phyloP scores from a whole-genome alignment of 2,888 invertebrate species.

The Ichneumoninae sp. region DNA sequence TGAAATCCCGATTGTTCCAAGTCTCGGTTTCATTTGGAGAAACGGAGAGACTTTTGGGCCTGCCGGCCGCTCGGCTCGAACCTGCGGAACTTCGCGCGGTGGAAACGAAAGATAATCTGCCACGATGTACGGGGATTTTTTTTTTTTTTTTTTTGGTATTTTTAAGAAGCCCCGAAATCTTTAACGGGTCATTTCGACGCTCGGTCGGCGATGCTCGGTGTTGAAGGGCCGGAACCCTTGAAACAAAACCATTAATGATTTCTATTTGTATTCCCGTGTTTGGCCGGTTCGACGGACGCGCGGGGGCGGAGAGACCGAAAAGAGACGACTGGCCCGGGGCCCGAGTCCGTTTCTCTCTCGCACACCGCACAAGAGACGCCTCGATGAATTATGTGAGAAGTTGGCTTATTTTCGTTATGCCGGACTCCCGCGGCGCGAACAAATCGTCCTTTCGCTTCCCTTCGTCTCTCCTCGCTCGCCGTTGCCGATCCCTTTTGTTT shows the following conservation, averaged over 20 bases:
- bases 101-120: slow-evolving; percentile 55
- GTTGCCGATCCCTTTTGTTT: slow-evolving; percentile 66
- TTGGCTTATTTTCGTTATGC: slow-evolving; percentile 76
- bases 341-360: not conserved
- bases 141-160: slow-evolving; percentile 42
- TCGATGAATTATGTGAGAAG: slow-evolving; percentile 83
- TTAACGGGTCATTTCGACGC: slow-evolving; percentile 73
- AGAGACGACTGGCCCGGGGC: slow-evolving; percentile 59
- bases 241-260: slow-evolving; percentile 84
- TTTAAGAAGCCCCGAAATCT: slow-evolving; percentile 71
- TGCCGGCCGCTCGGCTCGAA: slow-evolving; percentile 21
- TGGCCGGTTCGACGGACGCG: slow-evolving; percentile 62
- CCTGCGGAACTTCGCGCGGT: slow-evolving; percentile 48
- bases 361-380: slow-evolving; percentile 64
- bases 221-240: slow-evolving; percentile 72
- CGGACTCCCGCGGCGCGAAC: slow-evolving; percentile 83
- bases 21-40: slow-evolving; percentile 46
- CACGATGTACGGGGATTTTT: slow-evolving; percentile 30
- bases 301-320: slow-evolving; percentile 65
- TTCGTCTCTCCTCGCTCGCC: slow-evolving; percentile 61
- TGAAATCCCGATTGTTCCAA: slow-evolving; percentile 76
- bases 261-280: slow-evolving; percentile 80
- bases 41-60: slow-evolving; percentile 22
- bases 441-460: slow-evolving; percentile 81
- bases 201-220: slow-evolving; percentile 38